Base-by-base conservation (phyloP, 2,888 invertebrate genomes). In the Tipula unca region DNA sequence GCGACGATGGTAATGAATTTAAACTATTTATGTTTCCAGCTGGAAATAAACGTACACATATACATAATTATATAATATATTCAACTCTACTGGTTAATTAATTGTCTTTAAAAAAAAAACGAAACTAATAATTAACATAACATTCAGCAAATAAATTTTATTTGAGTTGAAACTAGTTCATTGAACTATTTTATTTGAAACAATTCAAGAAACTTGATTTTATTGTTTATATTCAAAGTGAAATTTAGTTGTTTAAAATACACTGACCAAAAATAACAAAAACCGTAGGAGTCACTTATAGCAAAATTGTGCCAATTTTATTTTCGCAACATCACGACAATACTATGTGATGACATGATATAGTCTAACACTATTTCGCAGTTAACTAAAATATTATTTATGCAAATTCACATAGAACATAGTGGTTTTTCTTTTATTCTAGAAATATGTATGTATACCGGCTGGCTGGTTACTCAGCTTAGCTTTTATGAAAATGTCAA, bases 1-100 rank as follows among this genome's bases (percentile, higher is more conserved):
- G 54, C 29, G 42, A 36, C 85, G 29, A 84, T 32, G 35, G 35
- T 10, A 87, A 87, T 86, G 85, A 17, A 48, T 85, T 29, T 8
- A 29, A 48, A 48, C 36, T 8, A 20, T 84, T 84, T 35, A 25
- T 25, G 25, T 25, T 69, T 8, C 25, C 69, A 25, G 69, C 69
- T 69, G 69, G 20, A 69, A 69, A 69, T 69, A 25, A 10, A 69
- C 25, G 20, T 69, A 69, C 48, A 48, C 17, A 3, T 32, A 32
- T 32, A 6, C 5, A 6, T 32, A 32, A 32, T 32, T 32, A 32
- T 32, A 4, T 6, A n/a, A n/a, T 48, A 48, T 6, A 32, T 32
- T 32, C 5, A 6, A 32, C 32, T 32, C n/a, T n/a, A n/a, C n/a
- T n/a, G n/a, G n/a, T n/a, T n/a, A n/a, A n/a, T n/a, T n/a, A n/a